Conservation (phyloP, 2,888 invertebrate species). For the Pegoplata infirma region DNA sequence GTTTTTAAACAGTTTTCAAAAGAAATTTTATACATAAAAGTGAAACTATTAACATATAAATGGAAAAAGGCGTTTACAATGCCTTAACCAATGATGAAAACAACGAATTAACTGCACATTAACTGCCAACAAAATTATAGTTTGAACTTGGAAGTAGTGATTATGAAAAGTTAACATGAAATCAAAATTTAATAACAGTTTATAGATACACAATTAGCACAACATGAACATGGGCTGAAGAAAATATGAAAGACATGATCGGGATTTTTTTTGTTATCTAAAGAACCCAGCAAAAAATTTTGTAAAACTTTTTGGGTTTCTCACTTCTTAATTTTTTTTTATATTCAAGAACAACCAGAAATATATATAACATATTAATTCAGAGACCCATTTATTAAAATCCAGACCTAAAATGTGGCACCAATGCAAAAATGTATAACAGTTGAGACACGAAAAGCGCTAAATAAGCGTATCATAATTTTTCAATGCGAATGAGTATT, state of each 20-base stretch:
- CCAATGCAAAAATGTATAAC: too few species aligned
- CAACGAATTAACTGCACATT: slow-evolving; percentile 41
- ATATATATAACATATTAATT: too few species aligned
- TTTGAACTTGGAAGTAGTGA: slow-evolving; percentile 29
- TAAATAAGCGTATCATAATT: too few species aligned
- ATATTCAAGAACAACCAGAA: too few species aligned
- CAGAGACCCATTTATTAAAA: too few species aligned
- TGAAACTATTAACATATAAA: slow-evolving; percentile 55
- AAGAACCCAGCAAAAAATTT: too few species aligned
- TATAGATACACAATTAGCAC: slow-evolving; percentile 37
- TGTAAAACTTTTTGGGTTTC: too few species aligned
- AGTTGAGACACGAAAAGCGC: too few species aligned
- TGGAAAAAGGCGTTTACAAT: slow-evolving; percentile 51
- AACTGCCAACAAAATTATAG: slow-evolving; percentile 47
- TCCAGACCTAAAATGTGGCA: too few species aligned
- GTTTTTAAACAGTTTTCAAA: slow-evolving; percentile 1
- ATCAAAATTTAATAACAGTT: slow-evolving; percentile 48
- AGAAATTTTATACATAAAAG: slow-evolving; percentile 21
- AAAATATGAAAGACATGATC: background rate
- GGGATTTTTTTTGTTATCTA: too few species aligned
- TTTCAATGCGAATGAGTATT: too few species aligned
- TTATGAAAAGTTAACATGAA: slow-evolving; percentile 46
- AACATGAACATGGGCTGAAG: slow-evolving; percentile 25
- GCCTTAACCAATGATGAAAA: slow-evolving; percentile 32
- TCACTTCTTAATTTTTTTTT: too few species aligned